Base-by-base conservation (phyloP, 2,888 invertebrate genomes). In the Carabus problematicus region DNA sequence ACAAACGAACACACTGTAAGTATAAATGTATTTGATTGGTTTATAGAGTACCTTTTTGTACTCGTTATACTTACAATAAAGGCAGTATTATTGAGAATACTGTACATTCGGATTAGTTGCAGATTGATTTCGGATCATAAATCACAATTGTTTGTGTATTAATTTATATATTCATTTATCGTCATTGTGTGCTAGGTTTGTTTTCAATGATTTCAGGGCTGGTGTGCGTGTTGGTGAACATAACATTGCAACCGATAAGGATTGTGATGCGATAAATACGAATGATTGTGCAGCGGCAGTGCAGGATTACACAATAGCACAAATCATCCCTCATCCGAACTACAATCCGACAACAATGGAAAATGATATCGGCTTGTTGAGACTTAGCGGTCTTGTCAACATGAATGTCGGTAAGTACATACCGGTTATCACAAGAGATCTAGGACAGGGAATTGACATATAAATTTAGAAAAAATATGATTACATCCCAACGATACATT, bases 181-280 rank as follows among this genome's bases (percentile, higher is more conserved):
- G n/a, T 19, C 56, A 42, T 64, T 39, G 3, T 16, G 8, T 39
- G 9, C 19, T 29, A 61, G n/a, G n/a, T n/a, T 59, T 16, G 19
- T 58, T 47, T 7, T 60, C 6, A 29, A 60, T 45, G 58, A 70
- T 62, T 73, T 60, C 73, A 88, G 88, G 70, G 78, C 84, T 61
- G 85, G 86, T 40, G 85, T 89, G 8, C 84, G 90, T 41, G 80
- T 91, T 42, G 91, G 91, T 1, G 91, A 90, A 72, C 85, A 88
- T 72, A 84, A 86, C 73, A 75, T 83, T 55, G 77, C 77, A 56
- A 80, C 79, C 0, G 80, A 82, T 66, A 79, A 79, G 8, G 82
- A 85, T 76, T 83, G 89, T 76, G 79, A 77, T 54, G 59, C 61
- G 9, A 14, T 61, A 8, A 71, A 72, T 16, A 73, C 76, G 64